phyloP scores from a whole-genome alignment of 1,140 invertebrate genomes.

The Cydia fagiglandana region DNA sequence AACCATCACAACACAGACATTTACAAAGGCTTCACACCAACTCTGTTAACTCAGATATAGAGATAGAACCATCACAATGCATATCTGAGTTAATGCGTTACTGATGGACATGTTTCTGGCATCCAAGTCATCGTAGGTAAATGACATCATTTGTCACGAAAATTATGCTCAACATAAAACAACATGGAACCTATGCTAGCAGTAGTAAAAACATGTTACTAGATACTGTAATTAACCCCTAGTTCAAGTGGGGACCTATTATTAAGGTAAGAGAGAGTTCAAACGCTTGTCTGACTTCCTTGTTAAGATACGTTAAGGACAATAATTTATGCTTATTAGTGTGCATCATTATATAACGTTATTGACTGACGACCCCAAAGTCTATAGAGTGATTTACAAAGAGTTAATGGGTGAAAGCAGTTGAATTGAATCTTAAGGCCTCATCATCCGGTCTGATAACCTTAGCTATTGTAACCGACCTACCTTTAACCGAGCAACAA shows the following conservation, averaged over 20 bases:
- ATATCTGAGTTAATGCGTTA: slow-evolving; percentile 30
- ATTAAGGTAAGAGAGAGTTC: slow-evolving; percentile 39
- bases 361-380: slow-evolving; percentile 40
- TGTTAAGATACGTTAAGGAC: slow-evolving; percentile 41
- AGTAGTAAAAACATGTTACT: slow-evolving; percentile 3
- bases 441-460: slow-evolving; percentile 73
- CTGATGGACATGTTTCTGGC: slow-evolving; percentile 21
- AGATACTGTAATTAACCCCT: slow-evolving; percentile 40
- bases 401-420: slow-evolving; percentile 67
- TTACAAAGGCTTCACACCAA: neutral
- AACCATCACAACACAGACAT: no score
- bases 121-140: neutral
- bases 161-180: slow-evolving; percentile 13
- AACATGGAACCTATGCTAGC: slow-evolving; percentile 4
- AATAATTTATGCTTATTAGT: slow-evolving; percentile 48
- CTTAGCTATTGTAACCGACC: slow-evolving; percentile 58
- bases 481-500: slow-evolving; percentile 54
- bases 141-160: slow-evolving; percentile 30
- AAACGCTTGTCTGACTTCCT: slow-evolving; percentile 34
- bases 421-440: slow-evolving; percentile 57
- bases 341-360: slow-evolving; percentile 46
- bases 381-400: slow-evolving; percentile 44
- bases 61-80: slow-evolving; percentile 20
- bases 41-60: slow-evolving; percentile 1
- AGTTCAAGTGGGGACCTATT: slow-evolving; percentile 36